Conservation (phyloP, 1,140 invertebrate genomes). For the Bombus cullumanus region DNA sequence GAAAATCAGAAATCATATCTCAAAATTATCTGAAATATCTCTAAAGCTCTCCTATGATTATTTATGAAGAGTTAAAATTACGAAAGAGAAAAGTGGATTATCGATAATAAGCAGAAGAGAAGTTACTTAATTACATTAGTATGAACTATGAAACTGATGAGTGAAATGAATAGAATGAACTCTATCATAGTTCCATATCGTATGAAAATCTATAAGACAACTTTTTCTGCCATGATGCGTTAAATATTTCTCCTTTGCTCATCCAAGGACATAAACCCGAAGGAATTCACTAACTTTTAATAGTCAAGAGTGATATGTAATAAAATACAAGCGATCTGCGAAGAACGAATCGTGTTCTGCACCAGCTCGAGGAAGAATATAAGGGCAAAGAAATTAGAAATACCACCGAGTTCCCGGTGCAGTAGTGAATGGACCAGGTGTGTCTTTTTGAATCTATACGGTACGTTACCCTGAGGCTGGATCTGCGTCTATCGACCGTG, state of each 20-base stretch:
- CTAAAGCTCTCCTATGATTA: no score
- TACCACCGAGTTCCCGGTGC: constrained; percentile 43
- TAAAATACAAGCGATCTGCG: constrained; percentile 5
- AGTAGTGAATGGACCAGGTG: constrained; percentile 47
- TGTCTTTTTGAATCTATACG: constrained; percentile 61
- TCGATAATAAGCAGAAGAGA: neutral
- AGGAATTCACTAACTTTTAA: neutral
- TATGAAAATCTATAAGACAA: no score
- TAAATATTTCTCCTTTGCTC: no score
- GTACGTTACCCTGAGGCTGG: constrained; percentile 81
- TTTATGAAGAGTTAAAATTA: neutral
- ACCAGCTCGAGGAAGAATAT: constrained; percentile 20
- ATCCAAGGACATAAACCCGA: no score
- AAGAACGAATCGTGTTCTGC: neutral
- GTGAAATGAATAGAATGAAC: no score
- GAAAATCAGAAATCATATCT: no score
- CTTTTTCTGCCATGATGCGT: no score
- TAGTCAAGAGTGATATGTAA: neutral
- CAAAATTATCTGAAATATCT: no score
- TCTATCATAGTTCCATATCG: no score
- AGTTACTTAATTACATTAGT: no score
- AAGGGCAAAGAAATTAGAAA: constrained; percentile 27
- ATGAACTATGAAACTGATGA: no score
- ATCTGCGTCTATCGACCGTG: constrained; percentile 80
- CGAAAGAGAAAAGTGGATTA: neutral